Evolutionary conservation across 2,113 vertebrate genomes (phyloP), one percentile per base, ranked within the genome.

Genomic region (Tylochromis polylepis): DNA sequence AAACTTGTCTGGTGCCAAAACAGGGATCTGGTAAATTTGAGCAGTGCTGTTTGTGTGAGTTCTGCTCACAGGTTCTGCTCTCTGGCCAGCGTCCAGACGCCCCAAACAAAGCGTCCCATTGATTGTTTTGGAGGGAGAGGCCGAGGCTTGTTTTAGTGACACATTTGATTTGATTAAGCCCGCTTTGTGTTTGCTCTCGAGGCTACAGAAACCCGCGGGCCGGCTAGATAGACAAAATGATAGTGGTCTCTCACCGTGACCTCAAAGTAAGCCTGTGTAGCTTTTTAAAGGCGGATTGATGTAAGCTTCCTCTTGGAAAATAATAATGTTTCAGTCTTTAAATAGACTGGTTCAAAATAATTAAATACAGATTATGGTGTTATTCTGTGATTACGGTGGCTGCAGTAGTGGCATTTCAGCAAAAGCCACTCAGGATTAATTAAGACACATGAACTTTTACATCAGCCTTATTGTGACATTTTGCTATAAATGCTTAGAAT

Each of bases 61-160:
- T 89, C 83, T 84, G 88, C 84, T 82, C 62, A 36, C 86, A 91
- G 94, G 93, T 94, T 94, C 86, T 93, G 90, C 92, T 94, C 87
- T 84, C 85, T 96, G 96, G 96, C 85, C 20, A 3, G 41, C 49
- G 2, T 94, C 96, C 95, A 95, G 89, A 89, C 59, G 7, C 56
- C 75, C n/a, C 38, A 38, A 85, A 96, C 95, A 96, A 96, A 95
- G 93, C 10, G 56, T 78, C 72, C 92, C 87, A 95, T 96, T 96
- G 96, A 96, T 94, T 84, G 88, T 83, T 92, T 82, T 85, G 72
- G 78, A 84, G 83, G 65, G 87, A 86, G 88, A 86, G 86, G 82
- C 43, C 14, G 84, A 75, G 83, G 65, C 92, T 90, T 91, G 92
- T 95, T 95, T 95, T 93, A 86, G 55, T 81, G 87, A 92, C 91